Percentiles rank a stretch among this genome's conserved stretches.
Evolutionary conservation across 1,140 invertebrate species (phyloP).

Genomic region (Myzus persicae): DNA sequence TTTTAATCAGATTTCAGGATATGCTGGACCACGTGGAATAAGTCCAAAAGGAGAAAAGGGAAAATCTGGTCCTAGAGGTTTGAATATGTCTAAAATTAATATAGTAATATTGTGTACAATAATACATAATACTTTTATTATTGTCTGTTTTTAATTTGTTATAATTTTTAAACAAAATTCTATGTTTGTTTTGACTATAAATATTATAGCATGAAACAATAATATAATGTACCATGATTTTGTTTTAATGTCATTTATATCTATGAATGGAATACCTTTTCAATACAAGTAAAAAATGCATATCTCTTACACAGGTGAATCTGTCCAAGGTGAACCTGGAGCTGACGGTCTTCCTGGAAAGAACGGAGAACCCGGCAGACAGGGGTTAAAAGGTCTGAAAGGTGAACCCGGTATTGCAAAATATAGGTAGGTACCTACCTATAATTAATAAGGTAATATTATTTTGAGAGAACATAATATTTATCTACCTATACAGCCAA

Average conservation of each 20-base stretch:
- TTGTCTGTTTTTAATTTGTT: neutral
- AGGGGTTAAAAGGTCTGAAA: conserved; percentile 65
- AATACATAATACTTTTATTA: neutral
- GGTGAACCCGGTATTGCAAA: conserved; percentile 65
- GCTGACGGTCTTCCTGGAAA: conserved; percentile 65
- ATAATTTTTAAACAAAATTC: neutral
- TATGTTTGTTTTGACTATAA: neutral
- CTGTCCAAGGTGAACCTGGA: conserved; percentile 66
- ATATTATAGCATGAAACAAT: neutral
- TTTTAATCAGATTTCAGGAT: conserved; percentile 63
- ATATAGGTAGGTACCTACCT: conserved; percentile 54
- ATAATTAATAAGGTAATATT: neutral
- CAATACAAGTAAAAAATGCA: neutral
- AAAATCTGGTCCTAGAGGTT: conserved; percentile 59
- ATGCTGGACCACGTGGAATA: conserved; percentile 64
- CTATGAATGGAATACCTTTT: neutral
- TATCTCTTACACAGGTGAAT: conserved; percentile 30
- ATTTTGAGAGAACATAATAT: neutral
- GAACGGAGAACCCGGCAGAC: conserved; percentile 65
- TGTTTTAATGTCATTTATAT: neutral
- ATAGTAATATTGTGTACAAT: neutral
- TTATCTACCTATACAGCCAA: conserved; percentile 50
- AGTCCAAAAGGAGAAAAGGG: conserved; percentile 49
- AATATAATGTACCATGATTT: neutral
- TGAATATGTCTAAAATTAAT: conserved; percentile 5